Evolutionary conservation across 2,113 vertebrate species (phyloP).

Genomic region (Dicaeum eximium): DNA sequence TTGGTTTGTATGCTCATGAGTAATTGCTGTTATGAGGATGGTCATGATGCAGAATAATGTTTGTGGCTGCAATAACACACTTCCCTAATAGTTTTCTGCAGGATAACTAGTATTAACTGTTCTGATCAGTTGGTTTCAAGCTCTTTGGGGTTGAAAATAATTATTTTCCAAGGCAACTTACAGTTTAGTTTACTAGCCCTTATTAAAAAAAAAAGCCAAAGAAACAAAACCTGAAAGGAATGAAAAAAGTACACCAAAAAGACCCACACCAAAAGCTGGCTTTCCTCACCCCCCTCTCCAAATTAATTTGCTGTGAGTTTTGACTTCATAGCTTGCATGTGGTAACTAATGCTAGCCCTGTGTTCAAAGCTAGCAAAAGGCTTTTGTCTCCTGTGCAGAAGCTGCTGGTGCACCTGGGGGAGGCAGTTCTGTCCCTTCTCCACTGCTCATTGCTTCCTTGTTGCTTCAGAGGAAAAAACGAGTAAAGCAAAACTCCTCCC

Average conservation of each 20-base stretch:
- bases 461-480: not conserved
- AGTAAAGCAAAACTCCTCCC: not conserved
- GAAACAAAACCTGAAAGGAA: not conserved
- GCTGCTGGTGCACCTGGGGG: not conserved
- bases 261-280: not conserved
- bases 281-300: not conserved
- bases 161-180: not conserved
- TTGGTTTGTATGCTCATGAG: not conserved
- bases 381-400: not conserved
- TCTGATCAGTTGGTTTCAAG: not conserved
- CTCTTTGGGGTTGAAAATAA: not conserved
- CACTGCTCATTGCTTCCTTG: not conserved
- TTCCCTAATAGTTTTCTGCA: not conserved
- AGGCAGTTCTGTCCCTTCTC: not conserved
- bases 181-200: not conserved
- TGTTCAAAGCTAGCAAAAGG: not conserved
- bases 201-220: not conserved
- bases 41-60: not conserved
- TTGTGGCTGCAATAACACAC: not conserved
- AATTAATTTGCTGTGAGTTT: not conserved
- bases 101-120: not conserved
- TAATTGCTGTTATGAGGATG: not conserved
- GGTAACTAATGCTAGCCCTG: too few species aligned
- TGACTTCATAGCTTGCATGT: not conserved
- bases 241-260: accelerated